Percentiles rank a stretch among this genome's conserved stretches.
Conservation (phyloP, 2,113 vertebrate species). For the Hiodon tergisus region DNA sequence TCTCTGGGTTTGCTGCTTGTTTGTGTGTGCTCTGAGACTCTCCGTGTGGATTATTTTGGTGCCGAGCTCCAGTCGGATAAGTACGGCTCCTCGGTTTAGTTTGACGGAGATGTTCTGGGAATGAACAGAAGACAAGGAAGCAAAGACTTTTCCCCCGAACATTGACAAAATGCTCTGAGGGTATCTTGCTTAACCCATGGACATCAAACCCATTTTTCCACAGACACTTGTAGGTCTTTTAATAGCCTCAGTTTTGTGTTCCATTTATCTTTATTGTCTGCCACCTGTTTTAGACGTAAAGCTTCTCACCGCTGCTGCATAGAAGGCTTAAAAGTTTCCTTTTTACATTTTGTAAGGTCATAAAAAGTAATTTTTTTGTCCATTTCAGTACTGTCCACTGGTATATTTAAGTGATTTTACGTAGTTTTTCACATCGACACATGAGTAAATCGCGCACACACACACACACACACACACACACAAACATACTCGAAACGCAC, state of each 20-base stretch:
- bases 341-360: constrained; percentile 31
- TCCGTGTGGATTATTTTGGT: constrained; percentile 35
- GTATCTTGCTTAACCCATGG: constrained; percentile 3
- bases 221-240: background rate
- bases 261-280: constrained; percentile 31
- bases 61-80: constrained; percentile 20
- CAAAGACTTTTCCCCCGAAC: constrained; percentile 47
- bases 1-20: constrained; percentile 54
- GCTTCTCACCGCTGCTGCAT: constrained; percentile 42
- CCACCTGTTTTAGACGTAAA: constrained; percentile 20
- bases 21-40: constrained; percentile 55
- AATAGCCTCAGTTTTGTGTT: background rate
- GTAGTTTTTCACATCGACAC: no score
- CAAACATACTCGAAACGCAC: constrained; percentile 14
- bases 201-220: background rate
- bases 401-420: no score
- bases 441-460: background rate
- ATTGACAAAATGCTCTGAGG: constrained; percentile 44
- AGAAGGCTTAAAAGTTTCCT: constrained; percentile 40
- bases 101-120: constrained; percentile 59
- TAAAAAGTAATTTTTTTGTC: constrained; percentile 23
- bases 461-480: background rate
- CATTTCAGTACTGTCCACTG: constrained; percentile 34
- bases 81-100: constrained; percentile 24
- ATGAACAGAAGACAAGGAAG: constrained; percentile 43